These are phyloP conservation scores for Amazona ochrocephala DNA, from an alignment of 2,797 vertebrate genomes.

Conservation along the genomic window DNA sequence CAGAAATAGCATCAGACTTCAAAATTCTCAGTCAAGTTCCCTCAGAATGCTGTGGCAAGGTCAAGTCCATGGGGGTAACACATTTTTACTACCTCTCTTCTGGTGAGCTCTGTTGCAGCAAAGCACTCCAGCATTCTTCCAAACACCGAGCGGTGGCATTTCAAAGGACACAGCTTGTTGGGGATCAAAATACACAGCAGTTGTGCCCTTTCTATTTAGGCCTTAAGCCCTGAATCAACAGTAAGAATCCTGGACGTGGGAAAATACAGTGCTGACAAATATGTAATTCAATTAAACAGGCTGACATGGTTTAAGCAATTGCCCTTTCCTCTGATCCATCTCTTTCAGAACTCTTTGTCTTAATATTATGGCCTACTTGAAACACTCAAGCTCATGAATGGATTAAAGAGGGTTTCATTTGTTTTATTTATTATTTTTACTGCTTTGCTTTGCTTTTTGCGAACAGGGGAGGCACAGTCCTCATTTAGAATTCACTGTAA, in stretches of 20 bases:
- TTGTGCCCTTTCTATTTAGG: constrained; percentile 57
- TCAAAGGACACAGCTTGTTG: constrained; percentile 32
- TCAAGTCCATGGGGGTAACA: background rate
- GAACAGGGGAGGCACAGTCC: constrained; percentile 55
- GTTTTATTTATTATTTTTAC: constrained; percentile 73
- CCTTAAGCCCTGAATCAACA: constrained; percentile 65
- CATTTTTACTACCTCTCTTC: constrained; percentile 20
- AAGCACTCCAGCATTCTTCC: constrained; percentile 37
- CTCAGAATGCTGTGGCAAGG: background rate
- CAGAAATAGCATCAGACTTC: constrained; percentile 19
- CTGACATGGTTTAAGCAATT: constrained; percentile 48
- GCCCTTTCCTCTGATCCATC: constrained; percentile 49
- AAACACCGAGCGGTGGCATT: rapidly evolving
- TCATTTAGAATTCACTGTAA: constrained; percentile 69
- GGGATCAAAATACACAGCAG: constrained; percentile 24
- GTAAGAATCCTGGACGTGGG: constrained; percentile 49
- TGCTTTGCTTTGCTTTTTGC: constrained; percentile 57
- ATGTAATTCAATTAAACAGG: constrained; percentile 49
- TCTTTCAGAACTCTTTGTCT: constrained; percentile 60
- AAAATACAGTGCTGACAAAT: constrained; percentile 58
- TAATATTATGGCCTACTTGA: constrained; percentile 66
- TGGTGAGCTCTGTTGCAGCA: background rate
- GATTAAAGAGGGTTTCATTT: constrained; percentile 69
- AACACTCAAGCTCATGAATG: constrained; percentile 60
- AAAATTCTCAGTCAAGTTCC: background rate